These are phyloP conservation scores for Emydoidea blandingii DNA, from an alignment of 2,797 vertebrate genomes.

Conservation along the genomic window DNA sequence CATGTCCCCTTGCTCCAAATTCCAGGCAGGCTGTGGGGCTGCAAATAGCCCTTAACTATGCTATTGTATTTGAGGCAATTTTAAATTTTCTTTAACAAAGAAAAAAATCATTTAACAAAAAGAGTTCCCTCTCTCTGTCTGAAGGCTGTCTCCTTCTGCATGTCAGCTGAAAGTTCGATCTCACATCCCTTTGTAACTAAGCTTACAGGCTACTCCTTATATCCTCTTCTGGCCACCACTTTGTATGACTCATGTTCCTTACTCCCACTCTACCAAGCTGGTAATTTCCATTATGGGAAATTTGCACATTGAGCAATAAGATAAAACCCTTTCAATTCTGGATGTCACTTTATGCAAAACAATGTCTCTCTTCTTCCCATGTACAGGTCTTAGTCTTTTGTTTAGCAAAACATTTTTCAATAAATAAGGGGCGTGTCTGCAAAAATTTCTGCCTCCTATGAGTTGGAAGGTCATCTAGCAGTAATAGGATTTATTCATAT, in stretches of 20 bases:
- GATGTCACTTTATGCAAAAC: background rate
- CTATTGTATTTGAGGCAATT: background rate
- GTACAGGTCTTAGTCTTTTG: background rate
- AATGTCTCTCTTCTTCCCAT: background rate
- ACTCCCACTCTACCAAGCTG: background rate
- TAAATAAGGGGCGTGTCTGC: background rate
- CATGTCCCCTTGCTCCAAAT: background rate
- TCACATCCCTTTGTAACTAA: background rate
- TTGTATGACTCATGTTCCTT: background rate
- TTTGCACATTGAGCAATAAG: background rate
- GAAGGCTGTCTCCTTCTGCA: rapidly evolving
- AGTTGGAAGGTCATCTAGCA: background rate
- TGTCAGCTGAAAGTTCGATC: background rate
- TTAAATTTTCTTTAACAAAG: background rate
- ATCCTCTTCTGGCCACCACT: background rate
- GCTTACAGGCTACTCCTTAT: background rate
- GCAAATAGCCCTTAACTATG: background rate
- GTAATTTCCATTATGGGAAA: background rate
- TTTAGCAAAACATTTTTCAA: background rate
- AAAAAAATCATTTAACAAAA: background rate
- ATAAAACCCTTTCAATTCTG: background rate
- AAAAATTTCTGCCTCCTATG: background rate
- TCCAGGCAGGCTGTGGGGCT: background rate
- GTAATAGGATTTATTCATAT: background rate
- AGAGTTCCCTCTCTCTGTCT: background rate